A percentile compares a stretch with the other conserved stretches of the same genome.
phyloP scores from a whole-genome alignment of 2,797 vertebrate genomes.

The Lepus townsendii region DNA sequence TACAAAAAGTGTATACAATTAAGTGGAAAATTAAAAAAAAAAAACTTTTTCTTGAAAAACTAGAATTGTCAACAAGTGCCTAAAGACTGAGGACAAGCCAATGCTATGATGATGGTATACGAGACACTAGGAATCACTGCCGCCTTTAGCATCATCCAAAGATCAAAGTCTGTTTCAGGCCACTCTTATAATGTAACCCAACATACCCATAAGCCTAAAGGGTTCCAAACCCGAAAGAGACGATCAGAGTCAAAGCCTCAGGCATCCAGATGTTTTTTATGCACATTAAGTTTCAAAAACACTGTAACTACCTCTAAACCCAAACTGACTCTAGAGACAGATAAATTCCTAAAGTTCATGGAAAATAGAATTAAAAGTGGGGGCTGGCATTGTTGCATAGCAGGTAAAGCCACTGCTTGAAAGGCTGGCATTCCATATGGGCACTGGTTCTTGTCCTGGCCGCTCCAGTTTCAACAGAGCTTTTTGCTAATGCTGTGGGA shows the following conservation, averaged over 20 bases:
- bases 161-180: neutral
- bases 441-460: too few species aligned
- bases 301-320: neutral
- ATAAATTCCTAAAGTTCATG: too few species aligned
- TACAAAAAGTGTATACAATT: neutral
- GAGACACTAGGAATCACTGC: neutral
- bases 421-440: too few species aligned
- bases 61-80: neutral
- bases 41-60: neutral
- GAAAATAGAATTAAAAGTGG: too few species aligned
- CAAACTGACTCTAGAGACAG: neutral
- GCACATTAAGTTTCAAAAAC: neutral
- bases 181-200: rapidly evolving
- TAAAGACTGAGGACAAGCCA: rapidly evolving
- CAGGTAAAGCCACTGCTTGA: too few species aligned
- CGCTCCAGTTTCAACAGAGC: too few species aligned
- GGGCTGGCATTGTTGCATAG: too few species aligned
- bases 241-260: neutral
- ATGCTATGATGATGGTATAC: neutral
- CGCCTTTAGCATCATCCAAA: neutral
- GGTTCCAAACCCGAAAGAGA: neutral
- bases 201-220: neutral
- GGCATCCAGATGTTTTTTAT: neutral
- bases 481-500: too few species aligned
- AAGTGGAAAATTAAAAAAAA: neutral